These are phyloP conservation scores for Manis pentadactyla DNA, from an alignment of 2,797 vertebrate species.

Conservation along the genomic window DNA sequence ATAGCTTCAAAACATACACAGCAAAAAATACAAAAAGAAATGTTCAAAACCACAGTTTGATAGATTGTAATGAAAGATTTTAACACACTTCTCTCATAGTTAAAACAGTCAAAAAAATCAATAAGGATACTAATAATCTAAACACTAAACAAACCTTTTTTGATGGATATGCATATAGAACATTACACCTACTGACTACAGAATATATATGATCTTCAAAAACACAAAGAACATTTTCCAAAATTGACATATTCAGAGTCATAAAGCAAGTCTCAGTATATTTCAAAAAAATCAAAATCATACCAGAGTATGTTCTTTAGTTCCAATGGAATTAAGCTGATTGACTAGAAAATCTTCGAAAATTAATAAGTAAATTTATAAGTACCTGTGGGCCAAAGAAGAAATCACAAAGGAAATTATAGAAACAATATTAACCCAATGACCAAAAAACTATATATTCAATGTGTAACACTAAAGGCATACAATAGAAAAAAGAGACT, in stretches of 20 bases:
- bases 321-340: not conserved
- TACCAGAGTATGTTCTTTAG: constrained; percentile 5
- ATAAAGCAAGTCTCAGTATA: constrained; percentile 17
- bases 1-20: constrained; percentile 29
- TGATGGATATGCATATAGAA: not conserved
- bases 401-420: not conserved
- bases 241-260: not conserved
- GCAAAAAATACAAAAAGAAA: constrained; percentile 32
- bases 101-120: constrained; percentile 25
- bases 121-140: not conserved
- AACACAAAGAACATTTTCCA: not conserved
- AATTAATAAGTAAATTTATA: constrained; percentile 28
- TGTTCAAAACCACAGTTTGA: not conserved
- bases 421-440: not conserved
- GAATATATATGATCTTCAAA: not conserved
- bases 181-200: not conserved
- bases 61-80: not conserved
- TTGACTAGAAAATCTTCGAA: not conserved
- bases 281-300: constrained; percentile 35
- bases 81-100: not conserved
- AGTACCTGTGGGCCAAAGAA: not conserved
- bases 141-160: not conserved
- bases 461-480: not conserved
- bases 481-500: not conserved
- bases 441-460: not conserved